Conservation (phyloP, 2,113 vertebrate genomes). For the Eubucco bourcierii region DNA sequence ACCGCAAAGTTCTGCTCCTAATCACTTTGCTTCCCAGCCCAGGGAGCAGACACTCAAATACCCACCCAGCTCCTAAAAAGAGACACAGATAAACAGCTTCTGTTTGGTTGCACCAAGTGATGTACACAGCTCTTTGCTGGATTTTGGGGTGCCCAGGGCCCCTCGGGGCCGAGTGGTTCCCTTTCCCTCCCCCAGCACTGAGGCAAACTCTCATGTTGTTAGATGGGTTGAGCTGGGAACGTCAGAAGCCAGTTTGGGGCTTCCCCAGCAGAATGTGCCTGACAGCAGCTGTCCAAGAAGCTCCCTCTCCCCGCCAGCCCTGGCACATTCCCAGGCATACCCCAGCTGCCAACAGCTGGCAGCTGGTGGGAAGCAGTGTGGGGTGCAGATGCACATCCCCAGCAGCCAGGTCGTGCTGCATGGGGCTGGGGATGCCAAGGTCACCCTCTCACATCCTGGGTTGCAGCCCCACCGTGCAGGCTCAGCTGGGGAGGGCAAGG, state of each 20-base stretch:
- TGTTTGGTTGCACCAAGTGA: neutral
- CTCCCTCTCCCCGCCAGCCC: neutral
- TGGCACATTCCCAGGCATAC: accelerated
- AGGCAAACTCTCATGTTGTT: neutral
- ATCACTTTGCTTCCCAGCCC: accelerated
- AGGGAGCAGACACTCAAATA: neutral
- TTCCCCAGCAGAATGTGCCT: neutral
- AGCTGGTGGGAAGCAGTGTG: neutral
- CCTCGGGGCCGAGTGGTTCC: accelerated
- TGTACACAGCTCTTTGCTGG: accelerated
- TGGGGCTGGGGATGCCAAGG: accelerated
- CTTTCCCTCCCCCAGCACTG: accelerated
- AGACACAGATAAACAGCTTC: neutral
- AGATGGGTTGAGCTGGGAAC: neutral
- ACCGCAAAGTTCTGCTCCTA: neutral
- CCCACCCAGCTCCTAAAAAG: accelerated
- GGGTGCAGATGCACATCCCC: accelerated
- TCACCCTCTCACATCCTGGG: neutral
- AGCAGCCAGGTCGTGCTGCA: accelerated
- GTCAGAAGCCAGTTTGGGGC: neutral
- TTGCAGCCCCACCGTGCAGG: neutral
- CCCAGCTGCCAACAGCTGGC: neutral
- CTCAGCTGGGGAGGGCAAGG: neutral
- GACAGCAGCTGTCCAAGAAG: neutral
- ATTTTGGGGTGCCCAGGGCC: neutral